Evolutionary conservation across 2,888 invertebrate genomes (phyloP), one percentile per base, ranked within the genome.

Genomic region (Lordiphosa andalusiaca): DNA sequence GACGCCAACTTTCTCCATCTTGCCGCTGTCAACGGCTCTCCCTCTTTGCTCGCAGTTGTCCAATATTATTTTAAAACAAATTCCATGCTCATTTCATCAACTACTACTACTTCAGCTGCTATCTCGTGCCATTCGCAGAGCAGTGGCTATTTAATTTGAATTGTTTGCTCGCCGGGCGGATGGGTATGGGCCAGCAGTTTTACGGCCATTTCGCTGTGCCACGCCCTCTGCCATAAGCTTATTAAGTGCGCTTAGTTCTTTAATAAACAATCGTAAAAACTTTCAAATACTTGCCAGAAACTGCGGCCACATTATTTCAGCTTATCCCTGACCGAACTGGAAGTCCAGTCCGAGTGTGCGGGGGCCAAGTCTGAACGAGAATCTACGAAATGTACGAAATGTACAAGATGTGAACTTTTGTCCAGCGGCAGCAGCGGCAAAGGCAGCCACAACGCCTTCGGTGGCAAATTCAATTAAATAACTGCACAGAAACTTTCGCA

Each of bases 181-280:
- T 23, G 16, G n/a, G n/a, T n/a, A 84, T 65, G 81, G 80, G 65
- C 58, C 58, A 68, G 55, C 62, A 66, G 61, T 76, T 71, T 62
- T 60, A 54, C 53, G 37, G 38, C 57, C 48, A 39, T 30, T 40
- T 50, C 33, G 46, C 53, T 42, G 39, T 10, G 38, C 16, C 74
- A 62, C 71, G 71, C 71, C 60, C 74, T 30, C 3, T 30, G 23
- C 9, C 73, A 51, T 75, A 85, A 85, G 85, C 84, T 84, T 85
- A 78, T 78, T 85, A 80, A 80, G 81, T 69, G 65, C 64, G 81
- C 73, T 85, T 69, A 72, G 77, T 60, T 64, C 67, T 72, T 78
- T 85, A 85, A 85, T 85, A 78, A 85, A 85, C 85, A 78, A 62
- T 69, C 81, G 76, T 76, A 63, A 84, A 85, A 85, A 83, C 58